phyloP scores from a whole-genome alignment of 2,797 vertebrate species.

The Molossus alvarezi region DNA sequence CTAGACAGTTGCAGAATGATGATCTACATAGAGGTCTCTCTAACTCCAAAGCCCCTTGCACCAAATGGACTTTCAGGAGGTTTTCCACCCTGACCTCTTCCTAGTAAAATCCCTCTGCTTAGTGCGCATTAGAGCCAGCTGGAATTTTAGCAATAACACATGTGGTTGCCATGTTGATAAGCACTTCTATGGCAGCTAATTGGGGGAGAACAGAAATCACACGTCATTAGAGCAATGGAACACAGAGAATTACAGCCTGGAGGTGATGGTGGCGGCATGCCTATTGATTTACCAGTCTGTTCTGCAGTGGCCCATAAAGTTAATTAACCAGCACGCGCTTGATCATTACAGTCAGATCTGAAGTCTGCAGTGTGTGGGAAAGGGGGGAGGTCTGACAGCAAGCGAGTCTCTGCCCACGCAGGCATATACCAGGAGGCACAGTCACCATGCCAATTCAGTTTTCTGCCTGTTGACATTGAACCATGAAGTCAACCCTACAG shows the following conservation, averaged over 20 bases:
- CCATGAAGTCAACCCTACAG: background rate
- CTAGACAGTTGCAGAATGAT: background rate
- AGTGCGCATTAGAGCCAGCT: slow-evolving; percentile 69
- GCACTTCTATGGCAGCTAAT: slow-evolving; percentile 64
- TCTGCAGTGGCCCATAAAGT: slow-evolving; percentile 77
- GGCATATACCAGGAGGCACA: background rate
- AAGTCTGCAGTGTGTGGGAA: background rate
- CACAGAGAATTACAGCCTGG: slow-evolving; percentile 84
- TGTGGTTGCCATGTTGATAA: slow-evolving; percentile 74
- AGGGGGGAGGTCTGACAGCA: background rate
- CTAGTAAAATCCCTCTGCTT: slow-evolving; percentile 53
- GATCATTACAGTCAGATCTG: slow-evolving; percentile 70
- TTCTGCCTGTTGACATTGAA: background rate
- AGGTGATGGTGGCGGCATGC: slow-evolving; percentile 84
- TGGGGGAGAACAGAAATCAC: slow-evolving; percentile 75
- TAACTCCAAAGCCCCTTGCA: background rate
- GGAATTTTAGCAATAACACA: slow-evolving; percentile 78
- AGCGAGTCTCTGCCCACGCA: background rate
- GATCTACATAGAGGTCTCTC: background rate
- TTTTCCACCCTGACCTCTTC: background rate
- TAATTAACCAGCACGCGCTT: slow-evolving; percentile 84
- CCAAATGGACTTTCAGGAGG: background rate
- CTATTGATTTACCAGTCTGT: slow-evolving; percentile 82
- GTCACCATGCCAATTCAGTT: background rate
- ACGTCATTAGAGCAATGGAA: slow-evolving; percentile 82